Conservation (phyloP, 2,888 invertebrate genomes). For the Caenorhabditis panamensis region DNA sequence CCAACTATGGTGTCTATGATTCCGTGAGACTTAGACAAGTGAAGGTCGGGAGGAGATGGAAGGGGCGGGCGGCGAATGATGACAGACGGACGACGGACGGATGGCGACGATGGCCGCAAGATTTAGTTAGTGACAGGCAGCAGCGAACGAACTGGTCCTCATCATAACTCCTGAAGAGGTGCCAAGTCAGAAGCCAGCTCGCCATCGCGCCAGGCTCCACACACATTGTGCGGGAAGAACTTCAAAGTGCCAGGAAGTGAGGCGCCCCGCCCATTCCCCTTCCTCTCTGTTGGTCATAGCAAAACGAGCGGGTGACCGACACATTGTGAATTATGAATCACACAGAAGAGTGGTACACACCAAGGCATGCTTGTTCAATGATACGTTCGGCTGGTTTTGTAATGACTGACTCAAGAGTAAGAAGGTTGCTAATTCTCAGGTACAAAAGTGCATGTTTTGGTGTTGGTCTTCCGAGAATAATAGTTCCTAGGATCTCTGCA, state of each 20-base stretch:
- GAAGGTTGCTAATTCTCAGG: too few relatives aligned
- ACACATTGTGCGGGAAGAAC: constrained; percentile 42
- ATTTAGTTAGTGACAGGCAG: constrained; percentile 40
- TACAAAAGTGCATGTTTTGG: too few relatives aligned
- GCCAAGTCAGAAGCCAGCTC: constrained; percentile 21
- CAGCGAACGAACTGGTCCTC: constrained; percentile 24
- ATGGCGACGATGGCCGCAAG: constrained; percentile 39
- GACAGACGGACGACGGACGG: constrained; percentile 40
- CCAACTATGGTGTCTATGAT: constrained; percentile 33
- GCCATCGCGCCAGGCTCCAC: constrained; percentile 19
- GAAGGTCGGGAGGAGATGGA: constrained; percentile 52
- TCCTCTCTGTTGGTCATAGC: constrained; percentile 31
- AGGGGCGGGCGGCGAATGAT: constrained; percentile 29
- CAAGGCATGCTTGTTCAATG: constrained; percentile 6
- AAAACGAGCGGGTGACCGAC: constrained; percentile 38
- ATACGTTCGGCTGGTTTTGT: not conserved
- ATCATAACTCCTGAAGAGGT: constrained; percentile 23
- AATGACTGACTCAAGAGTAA: not conserved
- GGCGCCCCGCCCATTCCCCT: constrained; percentile 24
- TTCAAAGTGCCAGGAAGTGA: constrained; percentile 53
- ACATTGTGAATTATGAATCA: constrained; percentile 57
- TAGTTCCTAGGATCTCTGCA: not conserved
- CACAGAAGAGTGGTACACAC: constrained; percentile 20
- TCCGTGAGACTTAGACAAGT: constrained; percentile 46
- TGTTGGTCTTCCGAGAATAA: too few relatives aligned